Evolutionary conservation across 2,113 vertebrate genomes (phyloP).

Genomic region (Strix aluco): DNA sequence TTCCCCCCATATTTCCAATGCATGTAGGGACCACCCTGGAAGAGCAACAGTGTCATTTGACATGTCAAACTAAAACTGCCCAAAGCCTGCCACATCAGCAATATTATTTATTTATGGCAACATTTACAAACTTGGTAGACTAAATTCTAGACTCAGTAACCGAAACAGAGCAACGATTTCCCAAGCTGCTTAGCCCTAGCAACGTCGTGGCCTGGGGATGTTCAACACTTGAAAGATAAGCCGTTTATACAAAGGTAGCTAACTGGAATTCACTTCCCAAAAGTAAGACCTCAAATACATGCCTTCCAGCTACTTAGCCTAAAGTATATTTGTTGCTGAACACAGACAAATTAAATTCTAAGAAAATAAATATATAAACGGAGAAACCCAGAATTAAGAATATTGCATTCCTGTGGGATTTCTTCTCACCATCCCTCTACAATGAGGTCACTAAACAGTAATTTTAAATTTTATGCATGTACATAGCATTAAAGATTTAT

Average conservation of each 20-base stretch:
- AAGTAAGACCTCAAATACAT: background rate
- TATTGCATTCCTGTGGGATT: background rate
- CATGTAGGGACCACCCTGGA: background rate
- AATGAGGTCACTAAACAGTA: background rate
- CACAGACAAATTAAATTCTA: background rate
- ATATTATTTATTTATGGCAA: background rate
- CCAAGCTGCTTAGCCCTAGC: background rate
- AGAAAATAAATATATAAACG: background rate
- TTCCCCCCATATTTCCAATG: background rate
- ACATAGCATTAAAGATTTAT: conserved; percentile 4
- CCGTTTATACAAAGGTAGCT: accelerated
- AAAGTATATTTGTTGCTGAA: background rate
- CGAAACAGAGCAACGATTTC: background rate
- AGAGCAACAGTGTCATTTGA: accelerated
- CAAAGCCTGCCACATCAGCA: background rate
- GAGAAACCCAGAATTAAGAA: background rate
- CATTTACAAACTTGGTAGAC: background rate
- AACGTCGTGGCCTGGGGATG: background rate
- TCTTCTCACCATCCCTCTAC: background rate
- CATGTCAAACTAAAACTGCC: background rate
- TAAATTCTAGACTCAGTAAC: background rate
- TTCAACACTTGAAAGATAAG: background rate
- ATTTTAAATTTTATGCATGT: background rate
- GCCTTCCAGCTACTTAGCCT: background rate
- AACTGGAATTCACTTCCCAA: background rate